Percentiles rank a stretch among this genome's conserved stretches.
These are phyloP conservation scores for Nannoperca australis DNA, from an alignment of 2,797 vertebrate genomes.

Conservation along the genomic window DNA sequence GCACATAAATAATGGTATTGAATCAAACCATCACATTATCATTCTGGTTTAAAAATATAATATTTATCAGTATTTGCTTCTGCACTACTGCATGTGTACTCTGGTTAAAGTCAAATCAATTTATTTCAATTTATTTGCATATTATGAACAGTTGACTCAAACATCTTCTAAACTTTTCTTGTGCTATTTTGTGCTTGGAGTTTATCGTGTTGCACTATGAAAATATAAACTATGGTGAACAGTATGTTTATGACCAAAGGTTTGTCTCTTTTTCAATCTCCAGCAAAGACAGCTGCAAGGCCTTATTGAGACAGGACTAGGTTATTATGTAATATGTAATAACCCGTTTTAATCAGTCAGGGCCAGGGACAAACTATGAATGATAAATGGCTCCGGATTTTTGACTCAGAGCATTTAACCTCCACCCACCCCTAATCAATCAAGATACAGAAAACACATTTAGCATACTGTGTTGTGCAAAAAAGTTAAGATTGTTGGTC, in stretches of 20 bases:
- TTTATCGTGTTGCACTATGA: neutral
- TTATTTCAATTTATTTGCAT: neutral
- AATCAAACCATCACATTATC: neutral
- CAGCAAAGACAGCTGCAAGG: conserved; percentile 19
- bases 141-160: neutral
- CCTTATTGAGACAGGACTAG: conserved; percentile 14
- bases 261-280: neutral
- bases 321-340: conserved; percentile 19
- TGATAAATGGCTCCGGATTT: conserved; percentile 21
- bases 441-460: conserved; percentile 9
- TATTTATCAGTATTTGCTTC: neutral
- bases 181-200: neutral
- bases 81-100: neutral
- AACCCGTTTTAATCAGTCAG: conserved; percentile 3
- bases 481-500: neutral
- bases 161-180: neutral
- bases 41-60: neutral
- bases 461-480: neutral
- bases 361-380: neutral
- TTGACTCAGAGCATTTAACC: neutral
- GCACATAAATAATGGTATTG: neutral
- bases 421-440: neutral
- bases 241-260: neutral
- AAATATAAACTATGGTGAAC: neutral
- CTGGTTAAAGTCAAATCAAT: neutral